These are phyloP conservation scores for Flabesymbios commensalis DNA, from an alignment of 2,888 invertebrate genomes.

Conservation along the genomic window DNA sequence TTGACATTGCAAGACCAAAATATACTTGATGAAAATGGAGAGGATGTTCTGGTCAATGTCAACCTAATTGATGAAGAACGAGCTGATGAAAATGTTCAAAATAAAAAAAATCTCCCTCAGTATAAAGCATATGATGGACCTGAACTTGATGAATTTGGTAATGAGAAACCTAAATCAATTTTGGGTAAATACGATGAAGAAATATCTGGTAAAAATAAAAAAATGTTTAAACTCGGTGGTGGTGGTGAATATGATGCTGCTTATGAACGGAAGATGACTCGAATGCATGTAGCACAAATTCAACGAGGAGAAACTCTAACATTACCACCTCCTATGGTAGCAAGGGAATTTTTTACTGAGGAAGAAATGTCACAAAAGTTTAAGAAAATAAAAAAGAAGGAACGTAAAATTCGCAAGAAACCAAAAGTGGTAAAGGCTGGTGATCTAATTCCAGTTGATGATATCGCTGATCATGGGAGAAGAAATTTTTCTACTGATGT, in stretches of 20 bases:
- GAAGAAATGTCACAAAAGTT: conserved; percentile 73
- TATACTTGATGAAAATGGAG: conserved; percentile 78
- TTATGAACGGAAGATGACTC: conserved; percentile 57
- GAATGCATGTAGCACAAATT: conserved; percentile 13
- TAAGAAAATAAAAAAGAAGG: conserved; percentile 73
- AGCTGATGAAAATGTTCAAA: conserved; percentile 72
- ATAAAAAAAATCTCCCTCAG: conserved; percentile 79
- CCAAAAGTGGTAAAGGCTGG: conserved; percentile 71
- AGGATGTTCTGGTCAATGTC: conserved; percentile 82
- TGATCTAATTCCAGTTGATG: conserved; percentile 67
- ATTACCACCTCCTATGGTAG: conserved; percentile 72
- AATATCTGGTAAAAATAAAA: conserved; percentile 74
- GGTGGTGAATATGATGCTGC: conserved; percentile 53
- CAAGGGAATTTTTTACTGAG: conserved; percentile 85
- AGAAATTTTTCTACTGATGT: conserved; percentile 1
- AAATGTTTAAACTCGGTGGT: conserved; percentile 76
- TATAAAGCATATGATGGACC: conserved; percentile 81
- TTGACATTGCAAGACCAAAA: conserved; percentile 92
- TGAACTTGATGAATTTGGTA: conserved; percentile 66
- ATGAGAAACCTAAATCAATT: conserved; percentile 69
- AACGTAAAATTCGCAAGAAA: conserved; percentile 70
- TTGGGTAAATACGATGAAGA: conserved; percentile 95
- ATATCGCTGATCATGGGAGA: too few relatives aligned
- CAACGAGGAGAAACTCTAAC: conserved; percentile 65
- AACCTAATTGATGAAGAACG: conserved; percentile 63